Conservation (phyloP, 2,113 vertebrate genomes). For the Polyodon spathula region DNA sequence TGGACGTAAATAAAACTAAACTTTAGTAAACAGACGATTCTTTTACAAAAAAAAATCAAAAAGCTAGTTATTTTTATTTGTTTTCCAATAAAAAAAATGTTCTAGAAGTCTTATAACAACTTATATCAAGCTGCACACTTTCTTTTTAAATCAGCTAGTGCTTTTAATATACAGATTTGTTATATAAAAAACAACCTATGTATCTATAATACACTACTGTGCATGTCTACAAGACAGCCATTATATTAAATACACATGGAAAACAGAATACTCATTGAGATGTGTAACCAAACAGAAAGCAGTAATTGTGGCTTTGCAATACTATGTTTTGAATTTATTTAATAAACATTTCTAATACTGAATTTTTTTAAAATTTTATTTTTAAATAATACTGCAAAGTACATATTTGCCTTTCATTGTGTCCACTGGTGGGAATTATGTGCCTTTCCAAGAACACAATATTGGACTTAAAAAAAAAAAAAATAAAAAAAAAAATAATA, state of each 20-base stretch:
- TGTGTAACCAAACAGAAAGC: slow-evolving; percentile 40
- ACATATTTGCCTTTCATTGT: slow-evolving; percentile 1
- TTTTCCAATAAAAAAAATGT: slow-evolving; percentile 14
- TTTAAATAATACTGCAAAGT: slow-evolving; percentile 35
- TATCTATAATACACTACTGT: slow-evolving; percentile 59
- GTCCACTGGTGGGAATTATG: slow-evolving; percentile 12
- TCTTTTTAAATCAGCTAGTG: not conserved
- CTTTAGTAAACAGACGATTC: slow-evolving; percentile 25
- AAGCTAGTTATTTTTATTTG: not conserved
- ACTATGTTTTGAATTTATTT: slow-evolving; percentile 27
- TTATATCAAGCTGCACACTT: slow-evolving; percentile 2
- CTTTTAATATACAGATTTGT: slow-evolving; percentile 11
- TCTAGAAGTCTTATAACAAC: slow-evolving; percentile 10
- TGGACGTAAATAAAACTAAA: slow-evolving; percentile 14
- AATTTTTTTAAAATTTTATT: slow-evolving; percentile 10
- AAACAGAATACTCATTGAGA: slow-evolving; percentile 54
- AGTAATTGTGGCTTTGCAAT: slow-evolving; percentile 30
- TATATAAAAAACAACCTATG: slow-evolving; percentile 28
- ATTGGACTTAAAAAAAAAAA: slow-evolving; percentile 9
- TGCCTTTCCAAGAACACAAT: slow-evolving; percentile 5
- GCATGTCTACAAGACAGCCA: slow-evolving; percentile 61
- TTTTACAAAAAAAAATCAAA: slow-evolving; percentile 14
- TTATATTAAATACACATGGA: slow-evolving; percentile 53
- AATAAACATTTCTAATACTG: slow-evolving; percentile 22
- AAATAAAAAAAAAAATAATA: slow-evolving; percentile 17